These are phyloP conservation scores for Ellobius talpinus DNA, from an alignment of 2,113 vertebrate genomes.

Conservation along the genomic window DNA sequence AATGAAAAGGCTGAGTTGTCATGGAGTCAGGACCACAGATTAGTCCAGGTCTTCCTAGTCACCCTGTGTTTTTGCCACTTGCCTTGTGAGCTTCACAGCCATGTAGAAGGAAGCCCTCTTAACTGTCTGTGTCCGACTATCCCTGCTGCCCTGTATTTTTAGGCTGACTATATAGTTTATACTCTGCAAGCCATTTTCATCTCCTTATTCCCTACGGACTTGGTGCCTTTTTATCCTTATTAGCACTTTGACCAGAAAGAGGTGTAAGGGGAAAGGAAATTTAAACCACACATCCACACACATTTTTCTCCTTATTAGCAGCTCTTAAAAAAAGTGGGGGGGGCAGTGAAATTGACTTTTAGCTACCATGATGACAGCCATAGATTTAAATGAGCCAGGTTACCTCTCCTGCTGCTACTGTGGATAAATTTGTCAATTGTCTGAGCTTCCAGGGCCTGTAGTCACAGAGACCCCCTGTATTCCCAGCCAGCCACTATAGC, in stretches of 20 bases:
- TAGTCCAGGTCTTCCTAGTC: background rate
- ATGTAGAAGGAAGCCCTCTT: background rate
- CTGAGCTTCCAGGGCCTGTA: background rate
- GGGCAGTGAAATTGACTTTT: constrained; percentile 48
- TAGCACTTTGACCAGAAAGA: constrained; percentile 63
- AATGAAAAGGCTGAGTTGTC: background rate
- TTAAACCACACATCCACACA: background rate
- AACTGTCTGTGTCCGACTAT: background rate
- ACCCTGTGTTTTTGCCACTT: background rate
- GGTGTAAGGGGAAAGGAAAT: constrained; percentile 51
- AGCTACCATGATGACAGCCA: background rate
- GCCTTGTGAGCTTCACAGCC: background rate
- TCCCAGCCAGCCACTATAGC: background rate
- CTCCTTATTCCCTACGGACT: background rate
- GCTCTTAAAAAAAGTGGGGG: background rate
- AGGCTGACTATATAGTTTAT: background rate
- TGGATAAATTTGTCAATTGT: constrained; percentile 31
- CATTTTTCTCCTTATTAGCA: constrained; percentile 59
- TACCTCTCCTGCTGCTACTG: constrained; percentile 16
- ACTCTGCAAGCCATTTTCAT: constrained; percentile 31
- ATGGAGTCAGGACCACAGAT: background rate
- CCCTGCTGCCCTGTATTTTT: background rate
- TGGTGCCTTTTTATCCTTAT: constrained; percentile 53
- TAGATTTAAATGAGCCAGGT: constrained; percentile 57
- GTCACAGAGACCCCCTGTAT: background rate